Evolutionary conservation across 2,797 vertebrate species (phyloP).

Genomic region (Phoxinus dragarum): DNA sequence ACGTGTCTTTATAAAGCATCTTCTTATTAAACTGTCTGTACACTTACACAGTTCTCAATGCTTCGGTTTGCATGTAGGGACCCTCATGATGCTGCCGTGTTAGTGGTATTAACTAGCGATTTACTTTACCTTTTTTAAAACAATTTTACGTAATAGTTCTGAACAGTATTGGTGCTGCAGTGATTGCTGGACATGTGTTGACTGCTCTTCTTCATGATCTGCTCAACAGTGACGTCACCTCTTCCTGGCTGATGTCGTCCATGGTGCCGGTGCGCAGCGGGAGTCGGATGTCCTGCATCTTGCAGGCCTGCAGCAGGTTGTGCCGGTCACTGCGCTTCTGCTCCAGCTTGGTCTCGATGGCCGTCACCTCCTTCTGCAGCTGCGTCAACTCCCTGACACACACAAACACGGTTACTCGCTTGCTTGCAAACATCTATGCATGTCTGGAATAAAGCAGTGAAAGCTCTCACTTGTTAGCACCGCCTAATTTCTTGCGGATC

Average conservation of each 20-base stretch:
- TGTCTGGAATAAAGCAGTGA: not conserved
- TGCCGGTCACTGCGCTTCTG: constrained; percentile 96
- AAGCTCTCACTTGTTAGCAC: constrained; percentile 90
- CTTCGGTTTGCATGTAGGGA: no score
- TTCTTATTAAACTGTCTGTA: no score
- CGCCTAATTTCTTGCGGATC: constrained; percentile 93
- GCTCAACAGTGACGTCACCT: constrained; percentile 72
- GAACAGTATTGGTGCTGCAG: not conserved
- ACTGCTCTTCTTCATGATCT: not conserved
- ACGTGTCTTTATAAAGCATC: no score
- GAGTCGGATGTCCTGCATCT: constrained; percentile 94
- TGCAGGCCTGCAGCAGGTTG: constrained; percentile 94
- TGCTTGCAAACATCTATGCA: not conserved
- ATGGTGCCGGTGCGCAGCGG: constrained; percentile 92
- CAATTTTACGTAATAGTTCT: not conserved
- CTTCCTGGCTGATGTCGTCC: constrained; percentile 96
- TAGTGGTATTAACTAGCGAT: no score
- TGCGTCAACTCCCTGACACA: constrained; percentile 90
- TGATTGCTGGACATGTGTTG: not conserved
- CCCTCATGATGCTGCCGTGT: no score
- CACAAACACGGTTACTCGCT: not conserved
- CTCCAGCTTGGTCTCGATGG: constrained; percentile 95
- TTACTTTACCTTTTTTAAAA: no score
- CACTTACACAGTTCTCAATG: no score
- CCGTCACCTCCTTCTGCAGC: constrained; percentile 94